Conservation (phyloP, 1,140 invertebrate species). For the Nomia melanderi region DNA sequence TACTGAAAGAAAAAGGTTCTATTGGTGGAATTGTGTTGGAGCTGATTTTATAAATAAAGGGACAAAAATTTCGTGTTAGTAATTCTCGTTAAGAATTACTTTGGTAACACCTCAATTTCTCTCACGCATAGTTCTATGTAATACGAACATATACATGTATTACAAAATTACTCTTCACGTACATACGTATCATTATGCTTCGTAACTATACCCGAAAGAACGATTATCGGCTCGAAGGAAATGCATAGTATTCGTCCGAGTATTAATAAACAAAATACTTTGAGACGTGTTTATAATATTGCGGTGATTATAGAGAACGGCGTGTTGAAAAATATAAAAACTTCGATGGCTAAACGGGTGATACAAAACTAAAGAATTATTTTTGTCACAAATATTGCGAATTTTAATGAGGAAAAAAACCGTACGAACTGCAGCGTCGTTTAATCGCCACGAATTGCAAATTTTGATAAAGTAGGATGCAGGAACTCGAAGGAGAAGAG, state of each 20-base stretch:
- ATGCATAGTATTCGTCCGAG: conserved; percentile 48
- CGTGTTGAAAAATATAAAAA: conserved; percentile 60
- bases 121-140: conserved; percentile 17
- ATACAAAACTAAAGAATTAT: conserved; percentile 59
- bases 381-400: conserved; percentile 60
- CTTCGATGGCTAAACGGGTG: conserved; percentile 39
- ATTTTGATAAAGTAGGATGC: conserved; percentile 63
- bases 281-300: conserved; percentile 47
- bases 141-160: conserved; percentile 28
- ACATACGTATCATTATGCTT: conserved; percentile 22
- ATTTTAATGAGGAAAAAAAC: conserved; percentile 24
- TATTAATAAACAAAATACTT: conserved; percentile 54
- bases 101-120: no score
- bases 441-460: conserved; percentile 25
- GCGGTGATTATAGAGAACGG: conserved; percentile 72
- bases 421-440: conserved; percentile 18
- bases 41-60: conserved; percentile 51
- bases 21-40: conserved; percentile 57
- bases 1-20: conserved; percentile 75
- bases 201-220: conserved; percentile 15
- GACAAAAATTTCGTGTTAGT: conserved; percentile 58
- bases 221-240: conserved; percentile 16
- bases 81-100: conserved; percentile 1
- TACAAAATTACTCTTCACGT: conserved; percentile 26
- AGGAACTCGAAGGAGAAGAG: conserved; percentile 67